Conservation (phyloP, 2,797 vertebrate species). For the Channallabes apus region DNA sequence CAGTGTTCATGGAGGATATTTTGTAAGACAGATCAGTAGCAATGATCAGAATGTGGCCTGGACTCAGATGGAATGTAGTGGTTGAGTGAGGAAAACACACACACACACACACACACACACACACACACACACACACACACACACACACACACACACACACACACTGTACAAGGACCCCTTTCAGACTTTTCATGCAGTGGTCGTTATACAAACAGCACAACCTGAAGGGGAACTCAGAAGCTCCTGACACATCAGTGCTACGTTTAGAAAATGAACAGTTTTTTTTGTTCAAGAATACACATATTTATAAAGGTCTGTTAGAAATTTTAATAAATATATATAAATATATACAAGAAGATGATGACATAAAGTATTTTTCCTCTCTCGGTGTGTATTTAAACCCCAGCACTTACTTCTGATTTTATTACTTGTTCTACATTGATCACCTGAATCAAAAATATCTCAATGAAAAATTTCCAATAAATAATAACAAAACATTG, state of each 20-base stretch:
- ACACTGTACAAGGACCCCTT: constrained; percentile 48
- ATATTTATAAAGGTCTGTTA: too few species aligned
- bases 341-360: too few species aligned
- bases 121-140: constrained; percentile 27
- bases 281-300: too few species aligned
- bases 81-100: constrained; percentile 26
- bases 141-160: too few species aligned
- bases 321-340: too few species aligned
- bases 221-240: constrained; percentile 25
- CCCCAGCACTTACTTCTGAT: neutral
- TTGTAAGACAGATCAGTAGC: neutral
- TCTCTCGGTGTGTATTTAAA: constrained; percentile 44
- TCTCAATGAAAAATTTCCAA: neutral
- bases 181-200: constrained; percentile 44
- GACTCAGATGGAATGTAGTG: constrained; percentile 39
- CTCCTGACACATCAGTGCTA: constrained; percentile 51
- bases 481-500: neutral
- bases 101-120: constrained; percentile 16
- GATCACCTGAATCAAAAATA: too few species aligned
- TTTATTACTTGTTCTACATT: neutral
- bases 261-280: constrained; percentile 21
- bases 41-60: constrained; percentile 25
- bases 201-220: constrained; percentile 56
- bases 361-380: constrained; percentile 33
- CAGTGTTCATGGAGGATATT: neutral